Percentiles rank a stretch among this genome's conserved stretches.
These are phyloP conservation scores for Zosterops lateralis DNA, from an alignment of 2,113 vertebrate species.

Conservation along the genomic window DNA sequence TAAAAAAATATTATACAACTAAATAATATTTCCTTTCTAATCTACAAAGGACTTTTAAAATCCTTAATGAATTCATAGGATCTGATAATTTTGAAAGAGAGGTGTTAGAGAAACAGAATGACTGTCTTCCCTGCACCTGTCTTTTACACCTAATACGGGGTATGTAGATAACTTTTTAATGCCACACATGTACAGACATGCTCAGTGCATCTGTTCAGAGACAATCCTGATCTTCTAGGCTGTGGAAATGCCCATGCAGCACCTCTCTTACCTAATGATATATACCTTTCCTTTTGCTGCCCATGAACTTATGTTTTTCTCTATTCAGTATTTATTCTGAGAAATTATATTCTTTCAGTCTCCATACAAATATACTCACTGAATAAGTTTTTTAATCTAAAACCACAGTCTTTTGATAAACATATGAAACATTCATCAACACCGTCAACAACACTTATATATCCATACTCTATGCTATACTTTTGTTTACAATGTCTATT, in stretches of 20 bases:
- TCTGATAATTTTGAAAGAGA: neutral
- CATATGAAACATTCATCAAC: neutral
- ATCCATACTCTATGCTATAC: neutral
- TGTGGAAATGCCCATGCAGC: neutral
- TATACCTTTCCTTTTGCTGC: neutral
- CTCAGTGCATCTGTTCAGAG: neutral
- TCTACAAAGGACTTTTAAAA: neutral
- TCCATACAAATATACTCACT: neutral
- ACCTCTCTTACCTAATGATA: neutral
- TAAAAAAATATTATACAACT: neutral
- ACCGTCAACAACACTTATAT: neutral
- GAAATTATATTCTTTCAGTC: neutral
- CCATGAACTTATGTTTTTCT: neutral
- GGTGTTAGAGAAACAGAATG: neutral
- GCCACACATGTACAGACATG: rapidly evolving
- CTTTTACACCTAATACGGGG: neutral
- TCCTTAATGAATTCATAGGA: neutral
- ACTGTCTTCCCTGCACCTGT: neutral
- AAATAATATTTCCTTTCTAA: neutral
- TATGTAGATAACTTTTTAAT: neutral
- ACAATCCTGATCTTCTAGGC: neutral
- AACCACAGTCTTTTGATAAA: neutral
- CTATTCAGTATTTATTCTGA: neutral
- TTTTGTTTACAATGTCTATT: neutral
- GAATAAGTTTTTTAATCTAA: neutral